phyloP scores from a whole-genome alignment of 2,113 vertebrate species.

The Formicarius rufipectus region DNA sequence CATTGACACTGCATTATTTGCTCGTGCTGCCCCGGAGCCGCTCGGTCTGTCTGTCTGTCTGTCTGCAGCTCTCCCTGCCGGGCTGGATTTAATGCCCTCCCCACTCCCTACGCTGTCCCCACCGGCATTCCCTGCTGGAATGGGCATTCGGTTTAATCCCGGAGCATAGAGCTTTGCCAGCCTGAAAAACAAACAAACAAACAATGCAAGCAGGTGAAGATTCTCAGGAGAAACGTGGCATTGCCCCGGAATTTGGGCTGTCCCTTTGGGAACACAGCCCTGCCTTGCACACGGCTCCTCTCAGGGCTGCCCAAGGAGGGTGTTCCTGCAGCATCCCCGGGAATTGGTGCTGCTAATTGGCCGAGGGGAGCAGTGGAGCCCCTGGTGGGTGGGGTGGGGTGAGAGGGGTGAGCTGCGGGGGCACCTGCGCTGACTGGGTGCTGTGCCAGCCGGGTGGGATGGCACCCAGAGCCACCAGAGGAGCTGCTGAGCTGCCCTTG shows the following conservation, averaged over 20 bases:
- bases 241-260: background rate
- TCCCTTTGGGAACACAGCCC: background rate
- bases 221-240: background rate
- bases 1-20: slow-evolving; percentile 41
- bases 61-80: slow-evolving; percentile 6
- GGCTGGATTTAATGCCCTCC: background rate
- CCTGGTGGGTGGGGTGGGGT: background rate
- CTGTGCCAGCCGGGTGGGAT: background rate
- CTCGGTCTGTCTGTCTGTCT: slow-evolving; percentile 16
- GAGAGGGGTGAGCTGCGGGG: background rate
- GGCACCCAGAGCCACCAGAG: too few relatives aligned
- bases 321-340: too few relatives aligned
- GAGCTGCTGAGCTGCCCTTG: background rate
- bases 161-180: accelerated
- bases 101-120: background rate
- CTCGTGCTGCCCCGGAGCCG: slow-evolving; percentile 5
- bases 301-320: too few relatives aligned
- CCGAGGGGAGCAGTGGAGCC: background rate
- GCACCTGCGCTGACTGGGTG: background rate
- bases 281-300: too few relatives aligned
- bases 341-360: too few relatives aligned
- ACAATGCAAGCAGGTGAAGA: background rate
- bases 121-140: background rate
- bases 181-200: background rate
- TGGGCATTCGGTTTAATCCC: background rate